Conservation (phyloP, 2,888 invertebrate species). For the Ceratothoa steindachneri region DNA sequence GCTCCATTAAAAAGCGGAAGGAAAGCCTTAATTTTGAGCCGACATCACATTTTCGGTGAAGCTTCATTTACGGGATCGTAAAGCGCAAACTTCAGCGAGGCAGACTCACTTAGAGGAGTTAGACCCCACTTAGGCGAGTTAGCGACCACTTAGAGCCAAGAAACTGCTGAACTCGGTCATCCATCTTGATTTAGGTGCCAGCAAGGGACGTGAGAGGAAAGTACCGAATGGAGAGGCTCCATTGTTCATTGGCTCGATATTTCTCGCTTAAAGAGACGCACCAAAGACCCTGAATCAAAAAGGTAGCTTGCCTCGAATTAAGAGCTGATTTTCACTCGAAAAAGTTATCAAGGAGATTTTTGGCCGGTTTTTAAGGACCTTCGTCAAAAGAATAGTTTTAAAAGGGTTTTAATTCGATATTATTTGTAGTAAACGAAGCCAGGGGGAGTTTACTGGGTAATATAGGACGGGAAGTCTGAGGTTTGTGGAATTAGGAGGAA, state of each 20-base stretch:
- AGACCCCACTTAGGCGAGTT: conserved; percentile 12
- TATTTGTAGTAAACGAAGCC: no score
- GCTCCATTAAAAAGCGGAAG: conserved; percentile 5
- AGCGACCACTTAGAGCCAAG: conserved; percentile 11
- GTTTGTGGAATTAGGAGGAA: no score
- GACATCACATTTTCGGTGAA: conserved; percentile 7
- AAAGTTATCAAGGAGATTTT: neutral
- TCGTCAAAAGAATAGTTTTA: no score
- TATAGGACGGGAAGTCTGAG: no score
- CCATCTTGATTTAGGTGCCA: conserved; percentile 15
- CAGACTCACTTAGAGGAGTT: conserved; percentile 5
- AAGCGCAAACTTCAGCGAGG: conserved; percentile 2
- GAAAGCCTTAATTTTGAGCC: neutral
- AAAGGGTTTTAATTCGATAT: no score
- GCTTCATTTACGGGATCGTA: neutral
- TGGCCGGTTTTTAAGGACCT: no score
- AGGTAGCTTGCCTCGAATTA: neutral
- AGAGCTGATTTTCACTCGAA: neutral
- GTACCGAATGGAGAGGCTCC: neutral
- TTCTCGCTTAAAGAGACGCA: conserved; percentile 8
- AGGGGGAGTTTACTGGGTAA: no score
- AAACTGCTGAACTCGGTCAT: conserved; percentile 10
- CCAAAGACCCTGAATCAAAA: neutral
- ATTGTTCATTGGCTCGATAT: conserved; percentile 12
- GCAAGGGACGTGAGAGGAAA: neutral